Conservation (phyloP, 30 jellyfish, hydroid and myxozoan genomes). For the Chironex yamaguchii region DNA sequence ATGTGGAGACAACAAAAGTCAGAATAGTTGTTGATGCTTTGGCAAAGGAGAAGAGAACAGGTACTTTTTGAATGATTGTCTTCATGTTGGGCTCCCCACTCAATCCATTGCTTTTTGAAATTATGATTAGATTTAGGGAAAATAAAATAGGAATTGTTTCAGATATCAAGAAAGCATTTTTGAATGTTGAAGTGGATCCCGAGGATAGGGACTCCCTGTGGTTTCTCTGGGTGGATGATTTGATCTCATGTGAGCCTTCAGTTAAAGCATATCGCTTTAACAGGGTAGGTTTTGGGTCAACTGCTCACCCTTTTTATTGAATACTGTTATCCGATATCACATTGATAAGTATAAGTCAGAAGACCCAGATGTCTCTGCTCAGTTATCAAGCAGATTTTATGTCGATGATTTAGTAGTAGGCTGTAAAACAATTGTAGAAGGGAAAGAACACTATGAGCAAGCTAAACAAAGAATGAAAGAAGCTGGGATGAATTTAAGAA, state of each 20-base stretch:
- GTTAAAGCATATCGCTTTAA: slow-evolving; percentile 4
- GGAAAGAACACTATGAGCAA: background rate
- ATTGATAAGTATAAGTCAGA: background rate
- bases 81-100: slow-evolving; percentile 5
- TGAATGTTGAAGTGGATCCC: slow-evolving; percentile 13
- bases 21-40: background rate
- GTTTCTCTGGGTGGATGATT: slow-evolving; percentile 42
- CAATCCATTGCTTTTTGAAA: no score
- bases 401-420: slow-evolving; percentile 69
- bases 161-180: slow-evolving; percentile 45
- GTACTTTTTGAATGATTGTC: background rate
- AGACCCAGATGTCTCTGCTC: slow-evolving; percentile 39
- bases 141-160: slow-evolving; percentile 35
- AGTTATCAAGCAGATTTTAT: slow-evolving; percentile 1
- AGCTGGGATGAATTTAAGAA: slow-evolving; percentile 52
- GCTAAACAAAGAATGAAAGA: slow-evolving; percentile 19
- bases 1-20: background rate
- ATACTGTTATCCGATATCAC: slow-evolving; percentile 54
- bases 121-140: slow-evolving; percentile 42
- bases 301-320: slow-evolving; percentile 46
- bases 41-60: background rate
- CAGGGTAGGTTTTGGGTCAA: no score
- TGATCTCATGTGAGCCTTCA: background rate
- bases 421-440: slow-evolving; percentile 23
- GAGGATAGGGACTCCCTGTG: slow-evolving; percentile 49